These are phyloP conservation scores for Dasysyrphus tricinctus DNA, from an alignment of 2,888 invertebrate species.

Conservation along the genomic window DNA sequence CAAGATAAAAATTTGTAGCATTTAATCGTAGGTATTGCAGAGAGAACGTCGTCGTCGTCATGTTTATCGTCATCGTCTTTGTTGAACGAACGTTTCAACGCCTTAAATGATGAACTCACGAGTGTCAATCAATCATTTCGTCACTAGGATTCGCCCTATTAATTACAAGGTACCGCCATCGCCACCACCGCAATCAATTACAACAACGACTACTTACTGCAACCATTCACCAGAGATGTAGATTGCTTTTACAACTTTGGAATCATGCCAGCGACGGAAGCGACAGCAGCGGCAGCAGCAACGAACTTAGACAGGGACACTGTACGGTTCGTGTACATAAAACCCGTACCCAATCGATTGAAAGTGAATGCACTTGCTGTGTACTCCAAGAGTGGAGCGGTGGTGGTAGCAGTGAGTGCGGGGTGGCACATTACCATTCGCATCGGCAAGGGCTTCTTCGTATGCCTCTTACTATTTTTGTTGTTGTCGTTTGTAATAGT, in stretches of 20 bases:
- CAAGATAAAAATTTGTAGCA: slow-evolving; percentile 18
- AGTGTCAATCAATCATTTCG: slow-evolving; percentile 74
- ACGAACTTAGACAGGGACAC: slow-evolving; percentile 6
- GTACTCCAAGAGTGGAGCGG: background rate
- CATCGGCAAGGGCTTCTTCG: slow-evolving; percentile 58
- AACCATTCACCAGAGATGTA: slow-evolving; percentile 51
- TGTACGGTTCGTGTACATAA: background rate
- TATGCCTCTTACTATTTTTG: slow-evolving; percentile 48
- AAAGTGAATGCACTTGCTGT: slow-evolving; percentile 70
- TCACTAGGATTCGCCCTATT: slow-evolving; percentile 71
- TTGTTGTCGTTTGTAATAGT: slow-evolving; percentile 26
- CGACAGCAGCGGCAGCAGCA: background rate
- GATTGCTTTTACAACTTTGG: slow-evolving; percentile 16
- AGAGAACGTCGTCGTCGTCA: slow-evolving; percentile 32
- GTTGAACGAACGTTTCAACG: slow-evolving; percentile 6
- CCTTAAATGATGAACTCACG: slow-evolving; percentile 60
- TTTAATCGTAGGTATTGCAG: background rate
- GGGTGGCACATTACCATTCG: background rate
- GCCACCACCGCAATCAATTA: slow-evolving; percentile 18
- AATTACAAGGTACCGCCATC: slow-evolving; percentile 52
- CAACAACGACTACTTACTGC: slow-evolving; percentile 14
- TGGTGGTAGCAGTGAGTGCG: background rate
- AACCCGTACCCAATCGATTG: slow-evolving; percentile 59
- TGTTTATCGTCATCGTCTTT: background rate
- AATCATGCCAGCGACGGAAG: slow-evolving; percentile 14